A percentile compares a stretch with the other conserved stretches of the same genome.
phyloP scores from a whole-genome alignment of 35 echinoderm and acorn worm genomes.

The Strongylocentrotus purpuratus region DNA sequence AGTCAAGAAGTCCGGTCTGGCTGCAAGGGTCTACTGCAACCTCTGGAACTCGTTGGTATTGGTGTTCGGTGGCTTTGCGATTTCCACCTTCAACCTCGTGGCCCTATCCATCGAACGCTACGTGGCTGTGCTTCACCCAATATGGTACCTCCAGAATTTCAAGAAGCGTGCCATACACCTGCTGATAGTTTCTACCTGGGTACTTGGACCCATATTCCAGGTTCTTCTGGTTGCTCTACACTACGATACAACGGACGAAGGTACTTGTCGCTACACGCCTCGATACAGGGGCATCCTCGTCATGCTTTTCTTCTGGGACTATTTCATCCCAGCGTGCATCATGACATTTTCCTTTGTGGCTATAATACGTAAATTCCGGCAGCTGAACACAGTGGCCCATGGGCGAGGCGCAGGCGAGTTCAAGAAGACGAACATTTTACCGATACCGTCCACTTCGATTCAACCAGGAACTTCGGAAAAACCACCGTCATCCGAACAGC shows the following conservation, averaged over 20 bases:
- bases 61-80: slow-evolving; percentile 61
- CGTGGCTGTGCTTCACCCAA: slow-evolving; percentile 68
- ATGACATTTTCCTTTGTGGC: slow-evolving; percentile 72
- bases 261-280: not conserved
- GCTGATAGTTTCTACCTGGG: slow-evolving; percentile 50
- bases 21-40: slow-evolving; percentile 54
- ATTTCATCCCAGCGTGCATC: slow-evolving; percentile 65
- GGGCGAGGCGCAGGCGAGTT: slow-evolving; percentile 14
- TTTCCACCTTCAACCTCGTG: slow-evolving; percentile 76
- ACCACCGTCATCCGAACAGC: not conserved
- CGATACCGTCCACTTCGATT: not conserved
- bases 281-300: slow-evolving; percentile 37
- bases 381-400: slow-evolving; percentile 52
- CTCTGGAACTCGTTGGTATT: slow-evolving; percentile 57
- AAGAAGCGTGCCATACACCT: not conserved
- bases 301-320: slow-evolving; percentile 67
- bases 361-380: slow-evolving; percentile 61
- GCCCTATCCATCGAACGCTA: slow-evolving; percentile 82
- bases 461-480: not conserved
- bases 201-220: slow-evolving; percentile 61
- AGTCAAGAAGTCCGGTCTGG: not conserved
- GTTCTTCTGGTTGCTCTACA: slow-evolving; percentile 5
- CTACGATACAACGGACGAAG: slow-evolving; percentile 1
- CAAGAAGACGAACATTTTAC: not conserved
- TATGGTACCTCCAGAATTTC: slow-evolving; percentile 62